phyloP scores from a whole-genome alignment of 2,797 vertebrate species.

The Tarsius wallacei region DNA sequence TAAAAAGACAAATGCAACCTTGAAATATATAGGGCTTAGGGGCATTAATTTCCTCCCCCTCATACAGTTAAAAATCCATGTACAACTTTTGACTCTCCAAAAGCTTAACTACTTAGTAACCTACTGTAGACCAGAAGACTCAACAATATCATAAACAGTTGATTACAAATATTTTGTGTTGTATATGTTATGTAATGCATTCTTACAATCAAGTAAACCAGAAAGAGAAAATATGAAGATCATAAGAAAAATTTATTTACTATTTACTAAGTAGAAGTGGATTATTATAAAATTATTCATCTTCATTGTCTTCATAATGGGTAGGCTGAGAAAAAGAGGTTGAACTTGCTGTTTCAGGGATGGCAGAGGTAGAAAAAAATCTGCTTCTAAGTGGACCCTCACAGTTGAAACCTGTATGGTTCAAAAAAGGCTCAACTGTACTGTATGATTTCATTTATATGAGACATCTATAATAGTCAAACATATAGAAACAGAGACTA shows the following conservation, averaged over 20 bases:
- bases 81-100: neutral
- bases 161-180: neutral
- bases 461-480: neutral
- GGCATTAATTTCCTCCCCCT: too few relatives aligned
- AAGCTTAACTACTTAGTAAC: neutral
- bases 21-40: neutral
- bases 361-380: neutral
- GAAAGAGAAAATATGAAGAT: neutral
- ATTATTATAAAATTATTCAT: neutral
- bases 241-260: neutral
- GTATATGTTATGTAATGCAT: neutral
- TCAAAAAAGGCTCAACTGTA: neutral
- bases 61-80: neutral
- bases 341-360: neutral
- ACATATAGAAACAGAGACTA: neutral
- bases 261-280: neutral
- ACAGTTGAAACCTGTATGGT: neutral
- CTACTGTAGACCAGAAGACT: neutral
- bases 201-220: neutral
- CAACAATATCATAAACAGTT: too few relatives aligned
- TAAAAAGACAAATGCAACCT: neutral
- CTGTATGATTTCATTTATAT: neutral
- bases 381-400: neutral
- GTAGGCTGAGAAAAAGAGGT: neutral
- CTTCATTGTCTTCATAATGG: neutral